A percentile compares a stretch with the other conserved stretches of the same genome.
Conservation (phyloP, 2,113 vertebrate species). For the Toxostoma redivivum region DNA sequence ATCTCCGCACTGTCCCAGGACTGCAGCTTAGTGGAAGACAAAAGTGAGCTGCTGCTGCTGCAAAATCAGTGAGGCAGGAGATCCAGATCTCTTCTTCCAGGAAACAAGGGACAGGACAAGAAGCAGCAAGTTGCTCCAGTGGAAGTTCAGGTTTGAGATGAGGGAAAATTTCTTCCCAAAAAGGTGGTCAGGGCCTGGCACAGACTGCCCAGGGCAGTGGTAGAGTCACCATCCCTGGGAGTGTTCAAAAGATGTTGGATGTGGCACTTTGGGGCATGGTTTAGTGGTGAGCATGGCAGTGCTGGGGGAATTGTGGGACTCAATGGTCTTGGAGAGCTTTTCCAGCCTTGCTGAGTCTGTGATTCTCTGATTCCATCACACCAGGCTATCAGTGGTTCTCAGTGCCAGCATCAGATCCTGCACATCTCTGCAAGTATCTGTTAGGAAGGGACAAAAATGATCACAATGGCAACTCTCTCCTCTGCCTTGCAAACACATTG, state of each 20-base stretch:
- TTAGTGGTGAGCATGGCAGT: not conserved
- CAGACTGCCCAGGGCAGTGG: not conserved
- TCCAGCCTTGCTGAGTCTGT: accelerated
- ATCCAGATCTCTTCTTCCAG: not conserved
- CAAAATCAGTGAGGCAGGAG: not conserved
- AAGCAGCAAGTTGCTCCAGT: not conserved
- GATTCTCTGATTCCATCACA: not conserved
- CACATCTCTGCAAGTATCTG: not conserved
- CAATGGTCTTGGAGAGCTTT: not conserved
- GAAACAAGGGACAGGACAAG: not conserved
- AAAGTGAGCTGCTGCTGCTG: not conserved
- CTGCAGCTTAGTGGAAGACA: not conserved
- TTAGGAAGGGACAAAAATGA: not conserved
- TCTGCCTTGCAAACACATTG: not conserved
- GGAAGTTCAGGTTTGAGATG: not conserved
- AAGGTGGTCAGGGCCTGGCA: not conserved
- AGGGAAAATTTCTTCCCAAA: not conserved
- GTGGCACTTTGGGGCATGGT: not conserved
- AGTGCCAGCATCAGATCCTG: not conserved
- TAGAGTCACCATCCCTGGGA: not conserved
- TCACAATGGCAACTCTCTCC: not conserved
- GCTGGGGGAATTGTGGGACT: not conserved
- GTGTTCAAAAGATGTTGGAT: not conserved
- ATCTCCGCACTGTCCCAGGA: not conserved
- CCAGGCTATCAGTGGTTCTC: not conserved